Conservation (phyloP, 1,140 invertebrate genomes). For the Hypothenemus hampei region DNA sequence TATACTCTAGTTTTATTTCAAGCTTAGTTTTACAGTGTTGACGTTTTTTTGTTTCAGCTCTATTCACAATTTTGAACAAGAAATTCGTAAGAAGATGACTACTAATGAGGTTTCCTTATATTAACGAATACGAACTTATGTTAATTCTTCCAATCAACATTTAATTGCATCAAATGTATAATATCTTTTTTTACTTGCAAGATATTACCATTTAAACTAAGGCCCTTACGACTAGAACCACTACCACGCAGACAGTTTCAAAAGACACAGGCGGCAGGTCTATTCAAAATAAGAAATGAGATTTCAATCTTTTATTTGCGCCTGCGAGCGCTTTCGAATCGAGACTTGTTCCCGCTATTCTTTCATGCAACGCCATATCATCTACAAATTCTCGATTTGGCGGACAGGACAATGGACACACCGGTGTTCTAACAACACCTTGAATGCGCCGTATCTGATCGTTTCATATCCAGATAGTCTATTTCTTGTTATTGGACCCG, state of each 20-base stretch:
- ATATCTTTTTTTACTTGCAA: background rate
- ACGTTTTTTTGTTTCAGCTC: no score
- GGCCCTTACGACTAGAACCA: no score
- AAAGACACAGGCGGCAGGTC: slow-evolving; percentile 9
- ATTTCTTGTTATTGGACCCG: slow-evolving; percentile 15
- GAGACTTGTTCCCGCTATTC: slow-evolving; percentile 23
- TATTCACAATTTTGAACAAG: no score
- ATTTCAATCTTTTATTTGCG: slow-evolving; percentile 25
- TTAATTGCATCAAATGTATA: no score
- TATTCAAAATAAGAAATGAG: slow-evolving; percentile 22
- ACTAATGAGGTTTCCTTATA: no score
- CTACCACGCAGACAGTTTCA: slow-evolving; percentile 3
- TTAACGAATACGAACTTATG: no score
- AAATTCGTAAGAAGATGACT: no score
- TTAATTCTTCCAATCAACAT: no score
- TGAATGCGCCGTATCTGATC: slow-evolving; percentile 34
- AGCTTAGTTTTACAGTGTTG: no score
- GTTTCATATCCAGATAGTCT: slow-evolving; percentile 17
- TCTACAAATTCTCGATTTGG: slow-evolving; percentile 26
- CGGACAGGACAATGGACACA: slow-evolving; percentile 35
- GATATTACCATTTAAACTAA: slow-evolving; percentile 15
- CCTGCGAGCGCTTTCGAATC: slow-evolving; percentile 19
- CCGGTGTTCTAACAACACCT: slow-evolving; percentile 34
- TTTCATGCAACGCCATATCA: slow-evolving; percentile 21
- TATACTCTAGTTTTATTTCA: no score